Conservation (phyloP, 2,113 vertebrate genomes). For the Myanophis thanlyinensis region DNA sequence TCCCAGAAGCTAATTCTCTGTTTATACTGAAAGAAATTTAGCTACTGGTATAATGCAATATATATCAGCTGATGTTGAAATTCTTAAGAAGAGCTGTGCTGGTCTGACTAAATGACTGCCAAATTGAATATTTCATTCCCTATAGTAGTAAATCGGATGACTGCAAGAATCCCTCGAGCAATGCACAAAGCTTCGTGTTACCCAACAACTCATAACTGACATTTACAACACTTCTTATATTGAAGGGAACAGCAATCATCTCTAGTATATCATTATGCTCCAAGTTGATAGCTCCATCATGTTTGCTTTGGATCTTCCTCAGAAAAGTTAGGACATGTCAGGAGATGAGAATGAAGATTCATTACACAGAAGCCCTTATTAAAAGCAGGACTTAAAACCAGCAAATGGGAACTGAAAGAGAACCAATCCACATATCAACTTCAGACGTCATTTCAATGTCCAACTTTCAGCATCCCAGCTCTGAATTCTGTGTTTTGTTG, state of each 20-base stretch:
- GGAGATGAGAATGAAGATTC: not conserved
- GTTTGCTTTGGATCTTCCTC: not conserved
- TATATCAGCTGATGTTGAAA: not conserved
- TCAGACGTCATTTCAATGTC: not conserved
- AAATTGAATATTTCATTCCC: not conserved
- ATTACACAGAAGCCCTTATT: not conserved
- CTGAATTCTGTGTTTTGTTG: not conserved
- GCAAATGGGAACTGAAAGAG: not conserved
- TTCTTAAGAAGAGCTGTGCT: not conserved
- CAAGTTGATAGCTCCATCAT: not conserved
- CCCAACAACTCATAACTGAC: not conserved
- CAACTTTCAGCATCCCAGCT: not conserved
- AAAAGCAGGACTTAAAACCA: not conserved
- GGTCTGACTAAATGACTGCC: not conserved
- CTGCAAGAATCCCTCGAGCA: not conserved
- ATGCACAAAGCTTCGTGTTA: not conserved
- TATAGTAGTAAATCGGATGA: not conserved
- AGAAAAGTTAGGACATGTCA: not conserved
- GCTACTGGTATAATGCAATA: conserved; percentile 19
- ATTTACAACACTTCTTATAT: not conserved
- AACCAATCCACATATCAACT: not conserved
- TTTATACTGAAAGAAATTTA: conserved; percentile 6
- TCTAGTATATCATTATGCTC: not conserved
- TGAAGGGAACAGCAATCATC: not conserved
- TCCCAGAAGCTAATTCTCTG: conserved; percentile 25